phyloP scores from a whole-genome alignment of 2,113 vertebrate species.

The Lipophrys pholis region DNA sequence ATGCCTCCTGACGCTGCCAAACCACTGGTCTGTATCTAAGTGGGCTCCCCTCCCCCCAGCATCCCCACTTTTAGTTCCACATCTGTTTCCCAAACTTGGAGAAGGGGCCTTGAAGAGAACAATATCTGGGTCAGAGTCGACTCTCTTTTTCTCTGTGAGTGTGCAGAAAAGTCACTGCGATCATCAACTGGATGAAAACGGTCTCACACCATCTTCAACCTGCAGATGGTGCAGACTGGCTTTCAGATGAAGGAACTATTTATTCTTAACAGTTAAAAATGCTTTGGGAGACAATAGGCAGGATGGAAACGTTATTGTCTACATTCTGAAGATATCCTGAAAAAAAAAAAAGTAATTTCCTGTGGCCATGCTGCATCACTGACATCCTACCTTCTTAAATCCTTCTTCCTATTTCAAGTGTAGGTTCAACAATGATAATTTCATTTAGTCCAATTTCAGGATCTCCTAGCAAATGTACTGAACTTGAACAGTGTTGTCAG shows the following conservation, averaged over 20 bases:
- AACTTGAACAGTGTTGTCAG: no score
- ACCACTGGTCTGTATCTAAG: constrained; percentile 45
- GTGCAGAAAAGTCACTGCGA: neutral
- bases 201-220: constrained; percentile 8
- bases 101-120: constrained; percentile 67
- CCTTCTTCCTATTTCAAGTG: no score
- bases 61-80: constrained; percentile 84
- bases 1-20: constrained; percentile 57
- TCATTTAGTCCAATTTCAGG: no score
- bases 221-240: neutral
- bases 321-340: no score
- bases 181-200: constrained; percentile 5
- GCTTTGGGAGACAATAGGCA: no score
- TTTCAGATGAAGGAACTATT: neutral
- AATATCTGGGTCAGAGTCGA: constrained; percentile 74
- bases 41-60: constrained; percentile 75
- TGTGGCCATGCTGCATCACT: no score
- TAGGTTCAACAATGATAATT: no score
- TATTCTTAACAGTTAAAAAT: no score
- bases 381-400: no score
- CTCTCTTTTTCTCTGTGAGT: constrained; percentile 24
- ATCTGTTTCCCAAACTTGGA: constrained; percentile 75
- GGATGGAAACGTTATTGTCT: no score
- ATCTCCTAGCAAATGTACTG: no score
- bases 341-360: no score